A percentile compares a stretch with the other conserved stretches of the same genome.
These are phyloP conservation scores for Argopecten irradians DNA, from an alignment of 1,140 invertebrate genomes.

Conservation along the genomic window DNA sequence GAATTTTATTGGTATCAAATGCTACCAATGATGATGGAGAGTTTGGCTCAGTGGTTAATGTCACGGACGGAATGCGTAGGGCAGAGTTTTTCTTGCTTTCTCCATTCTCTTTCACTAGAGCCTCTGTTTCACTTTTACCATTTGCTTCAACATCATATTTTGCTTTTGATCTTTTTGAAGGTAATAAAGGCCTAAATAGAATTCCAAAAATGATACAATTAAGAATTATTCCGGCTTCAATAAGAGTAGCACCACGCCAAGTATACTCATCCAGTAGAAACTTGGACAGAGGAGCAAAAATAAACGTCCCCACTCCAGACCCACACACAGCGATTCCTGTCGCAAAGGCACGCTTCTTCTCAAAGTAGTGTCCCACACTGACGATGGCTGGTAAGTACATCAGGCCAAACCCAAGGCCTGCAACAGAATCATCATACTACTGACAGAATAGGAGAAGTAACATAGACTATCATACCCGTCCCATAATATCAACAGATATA, in stretches of 20 bases:
- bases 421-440: slow-evolving; percentile 25
- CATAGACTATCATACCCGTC: no score
- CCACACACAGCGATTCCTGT: slow-evolving; percentile 87
- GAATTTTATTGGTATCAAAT: slow-evolving; percentile 26
- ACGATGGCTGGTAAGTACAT: slow-evolving; percentile 96
- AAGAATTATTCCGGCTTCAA: slow-evolving; percentile 88
- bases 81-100: slow-evolving; percentile 27
- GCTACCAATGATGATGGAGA: background rate
- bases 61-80: background rate
- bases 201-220: slow-evolving; percentile 86
- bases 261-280: slow-evolving; percentile 66
- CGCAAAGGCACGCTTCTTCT: slow-evolving; percentile 91
- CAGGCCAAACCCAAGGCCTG: slow-evolving; percentile 91
- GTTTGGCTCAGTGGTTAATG: background rate
- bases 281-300: slow-evolving; percentile 71
- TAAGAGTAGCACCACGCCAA: slow-evolving; percentile 82
- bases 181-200: slow-evolving; percentile 85
- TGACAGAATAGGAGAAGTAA: background rate
- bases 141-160: slow-evolving; percentile 33
- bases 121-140: slow-evolving; percentile 9
- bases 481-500: no score
- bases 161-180: slow-evolving; percentile 75
- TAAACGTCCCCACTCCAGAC: slow-evolving; percentile 74
- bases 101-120: slow-evolving; percentile 25
- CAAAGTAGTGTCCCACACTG: slow-evolving; percentile 95